Percentiles rank a stretch among this genome's conserved stretches.
Conservation (phyloP, 2,888 invertebrate species). For the Resseliella maxima region DNA sequence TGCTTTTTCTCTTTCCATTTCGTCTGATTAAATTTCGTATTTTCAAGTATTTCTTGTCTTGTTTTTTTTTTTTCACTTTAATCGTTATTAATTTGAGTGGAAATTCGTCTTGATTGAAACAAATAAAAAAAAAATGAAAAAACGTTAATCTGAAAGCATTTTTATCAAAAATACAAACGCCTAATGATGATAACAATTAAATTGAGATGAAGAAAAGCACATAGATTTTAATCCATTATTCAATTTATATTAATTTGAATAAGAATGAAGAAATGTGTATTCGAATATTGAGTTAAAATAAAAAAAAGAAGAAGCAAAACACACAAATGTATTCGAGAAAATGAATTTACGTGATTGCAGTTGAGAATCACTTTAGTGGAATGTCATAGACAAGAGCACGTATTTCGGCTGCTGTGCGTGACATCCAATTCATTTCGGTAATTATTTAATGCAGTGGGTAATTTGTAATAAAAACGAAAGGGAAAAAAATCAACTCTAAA, state of each 20-base stretch:
- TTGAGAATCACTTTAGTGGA: neutral
- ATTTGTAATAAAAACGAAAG: conserved; percentile 24
- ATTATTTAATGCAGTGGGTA: conserved; percentile 33
- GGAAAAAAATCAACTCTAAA: neutral
- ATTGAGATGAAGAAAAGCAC: conserved; percentile 1
- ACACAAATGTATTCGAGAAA: conserved; percentile 10
- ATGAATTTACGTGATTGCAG: conserved; percentile 52
- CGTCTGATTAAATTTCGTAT: neutral
- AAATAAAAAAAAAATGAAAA: conserved; percentile 29
- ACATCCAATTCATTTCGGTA: conserved; percentile 55
- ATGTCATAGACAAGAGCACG: conserved; percentile 29
- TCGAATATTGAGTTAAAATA: neutral
- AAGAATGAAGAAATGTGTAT: neutral
- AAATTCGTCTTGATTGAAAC: conserved; percentile 22
- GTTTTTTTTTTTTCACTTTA: neutral
- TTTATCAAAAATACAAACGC: neutral
- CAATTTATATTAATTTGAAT: conserved; percentile 51
- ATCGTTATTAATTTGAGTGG: conserved; percentile 21
- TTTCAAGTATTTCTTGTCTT: neutral
- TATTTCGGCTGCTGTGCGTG: conserved; percentile 49
- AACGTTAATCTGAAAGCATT: neutral
- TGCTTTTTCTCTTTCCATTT: neutral
- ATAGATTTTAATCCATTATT: conserved; percentile 22
- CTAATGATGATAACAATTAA: conserved; percentile 40
- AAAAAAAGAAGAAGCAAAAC: neutral